These are phyloP conservation scores for Megatriorchis doriae DNA, from an alignment of 2,113 vertebrate species.

Conservation along the genomic window DNA sequence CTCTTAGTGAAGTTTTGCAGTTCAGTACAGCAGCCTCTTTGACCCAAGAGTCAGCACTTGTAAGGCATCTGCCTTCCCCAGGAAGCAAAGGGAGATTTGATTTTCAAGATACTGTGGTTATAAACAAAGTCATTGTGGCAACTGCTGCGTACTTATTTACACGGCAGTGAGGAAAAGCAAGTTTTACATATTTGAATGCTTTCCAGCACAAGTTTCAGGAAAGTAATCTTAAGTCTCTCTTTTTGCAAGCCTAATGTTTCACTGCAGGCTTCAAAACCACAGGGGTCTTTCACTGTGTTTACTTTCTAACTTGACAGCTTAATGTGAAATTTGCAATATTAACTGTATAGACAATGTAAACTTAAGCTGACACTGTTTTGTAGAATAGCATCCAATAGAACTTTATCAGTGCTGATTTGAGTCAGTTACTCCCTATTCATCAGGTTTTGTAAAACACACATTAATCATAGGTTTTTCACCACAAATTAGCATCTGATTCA, in stretches of 20 bases:
- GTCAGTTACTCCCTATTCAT: background rate
- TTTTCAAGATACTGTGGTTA: background rate
- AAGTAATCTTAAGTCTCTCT: background rate
- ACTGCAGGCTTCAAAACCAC: background rate
- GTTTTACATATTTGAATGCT: background rate
- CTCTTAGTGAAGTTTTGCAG: background rate
- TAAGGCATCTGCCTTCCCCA: background rate
- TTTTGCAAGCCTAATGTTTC: background rate
- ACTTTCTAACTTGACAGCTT: background rate
- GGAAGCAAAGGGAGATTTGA: background rate
- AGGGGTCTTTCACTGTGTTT: background rate
- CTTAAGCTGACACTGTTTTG: background rate
- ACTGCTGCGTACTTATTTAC: background rate
- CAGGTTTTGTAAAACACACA: background rate
- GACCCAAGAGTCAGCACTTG: background rate
- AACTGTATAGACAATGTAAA: background rate
- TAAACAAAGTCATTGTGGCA: background rate
- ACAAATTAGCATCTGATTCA: background rate
- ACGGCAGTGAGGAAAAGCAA: background rate
- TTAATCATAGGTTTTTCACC: background rate
- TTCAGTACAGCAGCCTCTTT: background rate
- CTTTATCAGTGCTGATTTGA: background rate
- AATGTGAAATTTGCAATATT: background rate
- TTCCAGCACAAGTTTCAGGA: background rate
- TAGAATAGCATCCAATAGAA: background rate